A percentile compares a stretch with the other conserved stretches of the same genome.
Evolutionary conservation across 2,113 vertebrate genomes (phyloP).

Genomic region (Xiphias gladius): DNA sequence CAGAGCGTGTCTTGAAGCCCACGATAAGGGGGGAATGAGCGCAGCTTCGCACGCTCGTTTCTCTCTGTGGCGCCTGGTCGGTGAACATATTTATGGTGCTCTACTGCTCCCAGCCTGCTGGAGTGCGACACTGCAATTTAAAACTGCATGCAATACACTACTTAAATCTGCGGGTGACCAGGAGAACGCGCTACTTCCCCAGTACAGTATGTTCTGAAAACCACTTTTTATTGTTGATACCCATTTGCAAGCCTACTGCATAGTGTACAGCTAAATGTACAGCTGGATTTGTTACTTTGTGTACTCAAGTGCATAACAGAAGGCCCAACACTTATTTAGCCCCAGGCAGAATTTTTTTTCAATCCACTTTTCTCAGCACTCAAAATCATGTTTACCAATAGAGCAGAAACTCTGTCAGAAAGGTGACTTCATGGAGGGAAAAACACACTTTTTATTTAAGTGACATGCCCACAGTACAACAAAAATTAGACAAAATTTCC

Average conservation of each 20-base stretch:
- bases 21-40: slow-evolving; percentile 53
- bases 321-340: not conserved
- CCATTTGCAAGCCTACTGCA: no score
- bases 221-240: no score
- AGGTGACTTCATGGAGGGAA: not conserved
- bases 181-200: not conserved
- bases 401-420: not conserved
- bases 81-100: slow-evolving; percentile 25
- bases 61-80: slow-evolving; percentile 35
- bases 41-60: slow-evolving; percentile 63
- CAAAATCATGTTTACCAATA: not conserved
- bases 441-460: not conserved
- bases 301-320: not conserved
- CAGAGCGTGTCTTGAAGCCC: slow-evolving; percentile 50
- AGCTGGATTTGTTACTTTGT: not conserved
- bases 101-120: slow-evolving; percentile 42
- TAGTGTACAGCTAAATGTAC: no score
- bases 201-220: no score
- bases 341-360: not conserved
- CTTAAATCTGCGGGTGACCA: not conserved
- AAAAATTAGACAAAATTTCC: no score
- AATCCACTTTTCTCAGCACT: not conserved
- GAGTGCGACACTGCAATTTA: slow-evolving; percentile 27
- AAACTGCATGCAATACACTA: no score
- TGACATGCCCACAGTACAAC: not conserved